These are phyloP conservation scores for Harpagifer antarcticus DNA, from an alignment of 2,797 vertebrate species.

Conservation along the genomic window DNA sequence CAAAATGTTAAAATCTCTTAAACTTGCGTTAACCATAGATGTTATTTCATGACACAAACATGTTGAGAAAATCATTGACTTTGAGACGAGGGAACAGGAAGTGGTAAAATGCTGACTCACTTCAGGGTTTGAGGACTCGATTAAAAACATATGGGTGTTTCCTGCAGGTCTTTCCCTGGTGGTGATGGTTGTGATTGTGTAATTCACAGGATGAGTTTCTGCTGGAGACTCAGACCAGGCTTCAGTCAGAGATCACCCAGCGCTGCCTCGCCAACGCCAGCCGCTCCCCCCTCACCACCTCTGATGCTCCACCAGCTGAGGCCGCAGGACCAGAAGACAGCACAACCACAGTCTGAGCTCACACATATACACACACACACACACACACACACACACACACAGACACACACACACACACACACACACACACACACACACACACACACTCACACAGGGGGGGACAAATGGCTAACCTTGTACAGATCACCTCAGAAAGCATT, in stretches of 20 bases:
- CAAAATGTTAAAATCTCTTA: too few species aligned
- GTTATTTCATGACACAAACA: too few species aligned
- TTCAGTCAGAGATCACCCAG: conserved; percentile 75
- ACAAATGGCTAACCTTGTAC: conserved; percentile 38
- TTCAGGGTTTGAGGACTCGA: too few species aligned
- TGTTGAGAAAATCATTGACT: too few species aligned
- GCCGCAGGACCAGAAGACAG: conserved; percentile 11
- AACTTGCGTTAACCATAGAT: too few species aligned
- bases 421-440: background rate
- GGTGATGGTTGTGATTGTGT: conserved; percentile 9
- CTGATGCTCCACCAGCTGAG: conserved; percentile 1
- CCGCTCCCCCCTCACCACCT: conserved; percentile 5
- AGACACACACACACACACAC: background rate
- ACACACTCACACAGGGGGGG: conserved; percentile 5
- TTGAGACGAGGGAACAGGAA: too few species aligned
- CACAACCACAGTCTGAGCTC: conserved; percentile 26
- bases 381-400: background rate
- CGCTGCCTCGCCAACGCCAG: conserved; percentile 70
- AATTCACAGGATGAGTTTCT: conserved; percentile 79
- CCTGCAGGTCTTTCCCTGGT: background rate
- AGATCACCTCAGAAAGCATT: conserved; percentile 42
- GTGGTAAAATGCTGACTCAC: too few species aligned
- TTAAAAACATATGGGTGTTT: background rate
- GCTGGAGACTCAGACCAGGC: conserved; percentile 72
- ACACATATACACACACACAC: background rate